Evolutionary conservation across 2,888 invertebrate species (phyloP).

Genomic region (Periphyllus acericola): DNA sequence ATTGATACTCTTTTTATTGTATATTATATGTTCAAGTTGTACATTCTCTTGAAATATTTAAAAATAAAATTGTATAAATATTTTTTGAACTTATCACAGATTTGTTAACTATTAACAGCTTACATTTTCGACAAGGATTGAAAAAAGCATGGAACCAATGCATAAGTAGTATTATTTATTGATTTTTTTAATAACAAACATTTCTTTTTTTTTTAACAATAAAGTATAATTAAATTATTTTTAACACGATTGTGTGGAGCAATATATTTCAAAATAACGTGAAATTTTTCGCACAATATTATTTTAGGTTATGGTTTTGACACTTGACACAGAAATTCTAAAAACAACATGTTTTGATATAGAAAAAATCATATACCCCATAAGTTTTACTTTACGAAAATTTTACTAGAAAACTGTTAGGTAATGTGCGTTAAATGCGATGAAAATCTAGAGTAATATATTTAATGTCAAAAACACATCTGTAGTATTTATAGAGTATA

Average conservation of each 20-base stretch:
- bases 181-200: not conserved
- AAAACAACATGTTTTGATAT: constrained; percentile 18
- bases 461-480: constrained; percentile 28
- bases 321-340: not conserved
- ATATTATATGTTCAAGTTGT: too few species aligned
- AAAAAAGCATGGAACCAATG: too few species aligned
- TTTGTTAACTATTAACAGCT: too few species aligned
- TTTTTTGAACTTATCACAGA: too few species aligned
- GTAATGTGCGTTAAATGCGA: not conserved
- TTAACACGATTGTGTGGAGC: not conserved
- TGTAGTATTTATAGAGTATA: not conserved
- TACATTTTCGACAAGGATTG: too few species aligned
- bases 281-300: constrained; percentile 21
- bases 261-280: constrained; percentile 19
- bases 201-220: not conserved
- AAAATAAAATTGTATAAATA: too few species aligned
- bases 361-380: not conserved
- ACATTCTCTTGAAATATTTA: too few species aligned
- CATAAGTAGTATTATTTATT: too few species aligned
- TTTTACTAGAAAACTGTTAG: constrained; percentile 10
- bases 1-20: too few species aligned
- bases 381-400: constrained; percentile 19
- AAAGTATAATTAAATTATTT: constrained; percentile 11
- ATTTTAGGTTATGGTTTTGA: constrained; percentile 39
- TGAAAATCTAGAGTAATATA: constrained; percentile 34